A percentile compares a stretch with the other conserved stretches of the same genome.
These are phyloP conservation scores for Folsomia manolachei DNA, from an alignment of 2,888 invertebrate genomes.

Conservation along the genomic window DNA sequence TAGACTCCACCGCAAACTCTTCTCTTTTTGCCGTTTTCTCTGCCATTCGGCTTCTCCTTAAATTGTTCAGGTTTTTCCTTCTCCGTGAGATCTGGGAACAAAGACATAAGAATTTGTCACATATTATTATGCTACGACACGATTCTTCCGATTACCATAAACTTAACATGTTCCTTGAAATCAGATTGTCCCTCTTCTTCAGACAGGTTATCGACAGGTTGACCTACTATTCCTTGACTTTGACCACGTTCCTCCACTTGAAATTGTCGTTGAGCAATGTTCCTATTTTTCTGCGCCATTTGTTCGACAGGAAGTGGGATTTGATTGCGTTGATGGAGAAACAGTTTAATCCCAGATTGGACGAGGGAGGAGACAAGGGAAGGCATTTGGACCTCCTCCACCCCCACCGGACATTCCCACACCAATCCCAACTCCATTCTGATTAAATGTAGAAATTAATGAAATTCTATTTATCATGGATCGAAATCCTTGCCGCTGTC, in stretches of 20 bases:
- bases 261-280: background rate
- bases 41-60: background rate
- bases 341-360: conserved; percentile 36
- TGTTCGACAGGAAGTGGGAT: conserved; percentile 41
- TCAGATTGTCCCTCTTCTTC: background rate
- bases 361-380: conserved; percentile 21
- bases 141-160: background rate
- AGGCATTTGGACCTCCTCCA: background rate
- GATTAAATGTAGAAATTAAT: too few species aligned
- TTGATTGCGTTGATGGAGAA: conserved; percentile 42
- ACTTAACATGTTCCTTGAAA: background rate
- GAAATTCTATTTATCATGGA: too few species aligned
- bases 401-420: background rate
- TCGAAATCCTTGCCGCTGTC: too few species aligned
- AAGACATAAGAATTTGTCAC: background rate
- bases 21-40: background rate
- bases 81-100: background rate
- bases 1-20: background rate
- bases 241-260: background rate
- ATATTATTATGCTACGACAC: background rate
- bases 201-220: background rate
- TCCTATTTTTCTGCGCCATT: conserved; percentile 7
- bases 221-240: too few species aligned
- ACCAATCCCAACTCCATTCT: background rate
- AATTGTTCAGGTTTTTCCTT: background rate